Base-by-base conservation (phyloP, 2,797 vertebrate genomes). In the Danio choprae region DNA sequence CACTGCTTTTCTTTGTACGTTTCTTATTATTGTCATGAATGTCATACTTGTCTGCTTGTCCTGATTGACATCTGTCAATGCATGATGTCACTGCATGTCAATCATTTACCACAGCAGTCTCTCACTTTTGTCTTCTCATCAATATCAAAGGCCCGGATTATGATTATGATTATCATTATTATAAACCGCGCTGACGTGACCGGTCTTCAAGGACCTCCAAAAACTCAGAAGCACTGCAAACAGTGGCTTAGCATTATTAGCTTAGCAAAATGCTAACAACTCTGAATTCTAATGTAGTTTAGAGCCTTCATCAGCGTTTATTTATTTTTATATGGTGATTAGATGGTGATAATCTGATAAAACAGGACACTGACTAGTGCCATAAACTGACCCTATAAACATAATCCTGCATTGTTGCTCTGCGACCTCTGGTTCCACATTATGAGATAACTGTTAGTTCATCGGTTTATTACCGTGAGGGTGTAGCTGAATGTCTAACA, bases 401-500 rank as follows among this genome's bases (percentile, higher is more conserved):
- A 59, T 12, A 40, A 51, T 40, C 16, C 55, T 46, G 43, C 10
- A n/a, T 41, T 51, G 20, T 59, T 44, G 18, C 53, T 41, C 22
- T 60, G 55, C 7, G 70, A 76, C 71, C 56, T 73, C 12, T 63
- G 6, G 74, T 76, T 73, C 75, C 74, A 71, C 67, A 64, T 43
- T 63, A 63, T 46, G 40, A 77, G 81, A 79, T 80, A 50, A 36
- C 40, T 63, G 50, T 50, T 53, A 50, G 62, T 76, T 77, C 36
- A 38, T 60, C 20, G 51, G 38, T 72, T 81, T 38, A 80, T 74
- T 59, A 55, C 75, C 7, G 60, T 56, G 63, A 62, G 56, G 70
- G 70, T 80, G 83, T 84, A 84, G 60, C 73, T 79, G 40, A 43
- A 58, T 64, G 67, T 48, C 58, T 74, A 86, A 85, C 69, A 58